phyloP scores from a whole-genome alignment of 1,140 invertebrate species.

The Neodiprion lecontei region DNA sequence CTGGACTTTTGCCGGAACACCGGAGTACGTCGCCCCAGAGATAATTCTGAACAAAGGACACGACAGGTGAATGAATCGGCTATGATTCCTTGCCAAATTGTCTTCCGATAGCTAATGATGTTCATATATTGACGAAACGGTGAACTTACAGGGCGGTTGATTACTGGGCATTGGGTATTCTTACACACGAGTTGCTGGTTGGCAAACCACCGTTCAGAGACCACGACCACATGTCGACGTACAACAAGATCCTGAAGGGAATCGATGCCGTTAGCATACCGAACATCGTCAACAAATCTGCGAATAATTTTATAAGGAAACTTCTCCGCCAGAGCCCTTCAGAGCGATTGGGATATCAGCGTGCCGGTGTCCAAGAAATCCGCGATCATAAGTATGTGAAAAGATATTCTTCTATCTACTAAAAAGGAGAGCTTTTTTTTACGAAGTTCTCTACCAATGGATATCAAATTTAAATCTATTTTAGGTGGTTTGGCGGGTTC shows the following conservation, averaged over 20 bases:
- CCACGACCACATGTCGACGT: constrained; percentile 93
- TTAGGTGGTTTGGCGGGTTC: constrained; percentile 90
- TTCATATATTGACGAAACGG: constrained; percentile 15
- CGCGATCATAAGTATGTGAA: constrained; percentile 84
- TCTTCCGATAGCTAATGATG: not conserved
- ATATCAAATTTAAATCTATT: constrained; percentile 27
- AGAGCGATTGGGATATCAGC: constrained; percentile 92
- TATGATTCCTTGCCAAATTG: constrained; percentile 2
- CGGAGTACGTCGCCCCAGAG: constrained; percentile 92
- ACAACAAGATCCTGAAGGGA: constrained; percentile 93
- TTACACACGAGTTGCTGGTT: constrained; percentile 90
- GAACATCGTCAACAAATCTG: constrained; percentile 77
- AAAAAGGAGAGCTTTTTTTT: constrained; percentile 23
- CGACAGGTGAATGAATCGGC: constrained; percentile 62
- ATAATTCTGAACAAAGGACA: constrained; percentile 94
- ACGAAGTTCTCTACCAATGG: not conserved
- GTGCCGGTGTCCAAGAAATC: constrained; percentile 90
- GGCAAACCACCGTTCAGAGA: constrained; percentile 95
- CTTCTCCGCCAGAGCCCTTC: constrained; percentile 87
- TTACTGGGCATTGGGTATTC: constrained; percentile 94
- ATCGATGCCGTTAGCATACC: constrained; percentile 91
- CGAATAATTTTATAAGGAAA: constrained; percentile 85
- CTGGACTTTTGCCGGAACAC: constrained; percentile 97
- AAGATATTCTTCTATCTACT: constrained; percentile 41
- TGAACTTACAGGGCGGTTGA: constrained; percentile 75